Evolutionary conservation across 2,888 invertebrate genomes (phyloP), one percentile per base, ranked within the genome.

Genomic region (Melieria picta): DNA sequence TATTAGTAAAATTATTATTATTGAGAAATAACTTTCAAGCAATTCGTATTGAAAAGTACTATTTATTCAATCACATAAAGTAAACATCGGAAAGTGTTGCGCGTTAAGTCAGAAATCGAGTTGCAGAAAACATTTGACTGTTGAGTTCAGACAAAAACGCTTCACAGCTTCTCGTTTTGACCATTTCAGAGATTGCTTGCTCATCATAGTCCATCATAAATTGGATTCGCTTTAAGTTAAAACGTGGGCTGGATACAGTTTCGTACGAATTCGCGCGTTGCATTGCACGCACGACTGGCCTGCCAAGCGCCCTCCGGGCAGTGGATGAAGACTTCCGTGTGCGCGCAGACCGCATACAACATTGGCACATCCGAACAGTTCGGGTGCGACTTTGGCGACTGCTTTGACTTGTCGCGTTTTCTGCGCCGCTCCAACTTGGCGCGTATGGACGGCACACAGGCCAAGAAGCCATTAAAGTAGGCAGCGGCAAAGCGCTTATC

Each of bases 271-370:
- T 61, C 47, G 4, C 43, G 63, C 45, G 70, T 70, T 45, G 60
- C 65, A 47, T 65, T 65, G 45, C 70, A 70, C n/a, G 43, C 13
- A 16, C 30, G 50, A 7, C 65, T 45, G 9, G 65, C 45, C 16
- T 52, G 13, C 70, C 70, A 70, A 6, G 64, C 70, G 16, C 42
- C 13, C 0, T 4, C 42, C 16, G 70, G 70, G 30, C 70, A 70
- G 30, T 65, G 48, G n/a, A 65, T 7, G 13, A 60, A 70, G 5
- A 57, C 57, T 42, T 70, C 57, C 3, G 65, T 58, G 45, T 70
- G 70, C 43, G 70, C 65, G 4, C 71, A 65, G 7, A 65, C 61
- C 9, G 58, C 65, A 52, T 65, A 71, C 45, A 70, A 64, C 30
- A 65, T 65, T 7, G 67, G 48, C 3, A 58, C n/a, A 30, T 58